Evolutionary conservation across 2,888 invertebrate genomes (phyloP).

Genomic region (Epinotia brunnichana): DNA sequence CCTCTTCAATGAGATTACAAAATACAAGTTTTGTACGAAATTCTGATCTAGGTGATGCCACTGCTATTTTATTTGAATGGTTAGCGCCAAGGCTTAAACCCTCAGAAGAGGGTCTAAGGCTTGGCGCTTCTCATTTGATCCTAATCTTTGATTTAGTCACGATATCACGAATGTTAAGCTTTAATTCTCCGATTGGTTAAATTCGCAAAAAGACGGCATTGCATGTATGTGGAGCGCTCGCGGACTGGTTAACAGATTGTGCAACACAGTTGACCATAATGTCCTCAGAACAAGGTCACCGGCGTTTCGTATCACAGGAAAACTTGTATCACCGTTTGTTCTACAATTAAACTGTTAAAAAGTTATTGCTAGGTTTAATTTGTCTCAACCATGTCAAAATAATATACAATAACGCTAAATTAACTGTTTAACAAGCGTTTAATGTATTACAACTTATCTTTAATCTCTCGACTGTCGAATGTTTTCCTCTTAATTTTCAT

Average conservation of each 20-base stretch:
- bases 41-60: background rate
- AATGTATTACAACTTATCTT: too few relatives aligned
- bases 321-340: background rate
- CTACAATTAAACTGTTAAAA: background rate
- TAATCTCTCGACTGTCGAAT: too few relatives aligned
- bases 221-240: background rate
- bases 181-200: slow-evolving; percentile 1
- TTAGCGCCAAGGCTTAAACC: too few relatives aligned
- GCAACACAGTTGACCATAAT: slow-evolving; percentile 32
- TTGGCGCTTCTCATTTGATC: background rate
- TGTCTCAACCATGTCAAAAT: background rate
- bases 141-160: slow-evolving; percentile 5
- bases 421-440: background rate
- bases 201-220: background rate
- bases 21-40: too few relatives aligned
- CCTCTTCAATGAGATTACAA: too few relatives aligned
- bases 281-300: slow-evolving; percentile 27
- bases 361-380: background rate
- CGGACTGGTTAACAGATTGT: slow-evolving; percentile 26
- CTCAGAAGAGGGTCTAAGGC: too few relatives aligned
- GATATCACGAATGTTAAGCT: background rate
- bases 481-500: background rate
- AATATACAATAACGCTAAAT: background rate
- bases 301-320: background rate
- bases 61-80: background rate